Evolutionary conservation across 2,113 vertebrate species (phyloP).

Genomic region (Bucco capensis): DNA sequence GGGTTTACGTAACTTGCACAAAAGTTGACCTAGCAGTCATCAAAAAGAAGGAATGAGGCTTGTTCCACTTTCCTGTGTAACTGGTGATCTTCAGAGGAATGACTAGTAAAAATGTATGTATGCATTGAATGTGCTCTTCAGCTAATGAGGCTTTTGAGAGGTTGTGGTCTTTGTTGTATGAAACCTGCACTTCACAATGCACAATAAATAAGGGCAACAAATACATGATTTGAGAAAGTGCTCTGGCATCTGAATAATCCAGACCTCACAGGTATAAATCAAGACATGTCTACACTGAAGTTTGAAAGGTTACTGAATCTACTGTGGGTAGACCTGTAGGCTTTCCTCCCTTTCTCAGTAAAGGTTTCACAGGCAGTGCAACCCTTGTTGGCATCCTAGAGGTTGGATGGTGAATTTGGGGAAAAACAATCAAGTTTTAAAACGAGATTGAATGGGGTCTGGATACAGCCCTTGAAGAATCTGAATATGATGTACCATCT

Average conservation of each 20-base stretch:
- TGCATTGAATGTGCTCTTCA: neutral
- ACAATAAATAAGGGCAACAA: neutral
- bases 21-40: neutral
- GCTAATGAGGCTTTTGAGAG: neutral
- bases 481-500: neutral
- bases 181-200: neutral
- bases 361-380: neutral
- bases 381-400: neutral
- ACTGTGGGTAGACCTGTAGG: neutral
- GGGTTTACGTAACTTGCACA: neutral
- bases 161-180: neutral
- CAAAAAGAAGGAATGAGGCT: neutral
- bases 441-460: neutral
- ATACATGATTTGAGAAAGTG: neutral
- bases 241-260: neutral
- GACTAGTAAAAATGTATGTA: neutral
- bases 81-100: neutral
- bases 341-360: neutral
- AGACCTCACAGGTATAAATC: neutral
- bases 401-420: neutral
- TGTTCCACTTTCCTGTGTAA: neutral
- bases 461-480: neutral
- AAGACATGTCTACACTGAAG: neutral
- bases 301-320: neutral
- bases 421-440: constrained; percentile 31